These are phyloP conservation scores for Latrodectus elegans DNA, from an alignment of 2,888 invertebrate species.

Conservation along the genomic window DNA sequence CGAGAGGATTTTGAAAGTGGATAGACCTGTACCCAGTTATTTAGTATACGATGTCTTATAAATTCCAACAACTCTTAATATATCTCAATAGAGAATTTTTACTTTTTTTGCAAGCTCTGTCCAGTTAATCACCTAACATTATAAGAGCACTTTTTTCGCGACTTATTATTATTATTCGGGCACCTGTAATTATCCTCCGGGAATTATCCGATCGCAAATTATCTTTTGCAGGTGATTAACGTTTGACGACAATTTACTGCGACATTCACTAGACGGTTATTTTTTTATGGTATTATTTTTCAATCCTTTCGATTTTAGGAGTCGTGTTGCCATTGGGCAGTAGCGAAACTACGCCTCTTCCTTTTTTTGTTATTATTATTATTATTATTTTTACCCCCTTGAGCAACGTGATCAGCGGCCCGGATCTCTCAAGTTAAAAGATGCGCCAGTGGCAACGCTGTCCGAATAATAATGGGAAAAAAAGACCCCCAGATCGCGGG, in stretches of 20 bases:
- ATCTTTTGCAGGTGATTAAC: constrained; percentile 43
- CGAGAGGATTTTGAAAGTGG: background rate
- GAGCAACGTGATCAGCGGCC: constrained; percentile 15
- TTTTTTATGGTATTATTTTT: constrained; percentile 23
- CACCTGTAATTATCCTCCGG: constrained; percentile 60
- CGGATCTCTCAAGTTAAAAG: constrained; percentile 32
- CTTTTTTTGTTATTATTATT: constrained; percentile 14
- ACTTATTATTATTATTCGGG: constrained; percentile 56
- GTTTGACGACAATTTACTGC: constrained; percentile 62
- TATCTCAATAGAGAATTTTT: background rate
- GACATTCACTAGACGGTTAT: constrained; percentile 55
- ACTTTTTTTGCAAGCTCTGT: constrained; percentile 9
- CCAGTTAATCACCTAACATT: constrained; percentile 53
- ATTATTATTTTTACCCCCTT: background rate
- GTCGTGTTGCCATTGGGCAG: background rate
- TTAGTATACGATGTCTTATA: background rate
- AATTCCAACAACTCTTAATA: background rate
- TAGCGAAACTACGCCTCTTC: constrained; percentile 17
- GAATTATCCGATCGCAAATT: constrained; percentile 46
- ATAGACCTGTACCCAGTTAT: background rate
- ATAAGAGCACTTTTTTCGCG: constrained; percentile 47
- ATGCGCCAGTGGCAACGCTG: constrained; percentile 23
- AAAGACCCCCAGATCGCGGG: background rate
- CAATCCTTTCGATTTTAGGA: constrained; percentile 7
- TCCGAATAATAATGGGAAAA: constrained; percentile 49